Percentiles rank a stretch among this genome's conserved stretches.
Evolutionary conservation across 2,113 vertebrate species (phyloP).

Genomic region (Hydropotes inermis): DNA sequence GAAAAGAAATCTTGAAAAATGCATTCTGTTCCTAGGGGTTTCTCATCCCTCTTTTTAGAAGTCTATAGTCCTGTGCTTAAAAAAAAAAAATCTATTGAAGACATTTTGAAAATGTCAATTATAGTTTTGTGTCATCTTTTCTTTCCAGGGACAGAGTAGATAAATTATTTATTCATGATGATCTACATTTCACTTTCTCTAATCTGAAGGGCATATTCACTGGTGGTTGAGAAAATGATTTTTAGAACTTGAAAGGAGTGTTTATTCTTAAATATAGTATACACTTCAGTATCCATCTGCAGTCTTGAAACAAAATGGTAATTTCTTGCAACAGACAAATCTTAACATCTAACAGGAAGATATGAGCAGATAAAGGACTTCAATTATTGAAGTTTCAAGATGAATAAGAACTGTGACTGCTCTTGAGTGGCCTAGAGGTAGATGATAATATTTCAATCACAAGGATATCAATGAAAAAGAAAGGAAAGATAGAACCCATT

Average conservation of each 20-base stretch:
- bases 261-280: background rate
- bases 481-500: background rate
- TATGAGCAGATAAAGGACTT: constrained; percentile 24
- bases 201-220: background rate
- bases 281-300: background rate
- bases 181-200: background rate
- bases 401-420: constrained; percentile 45
- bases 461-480: constrained; percentile 45
- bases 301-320: constrained; percentile 52
- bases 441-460: constrained; percentile 66
- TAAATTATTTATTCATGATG: background rate
- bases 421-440: constrained; percentile 56
- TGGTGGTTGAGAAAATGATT: background rate
- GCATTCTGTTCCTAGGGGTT: background rate
- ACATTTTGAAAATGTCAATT: background rate
- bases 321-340: constrained; percentile 50
- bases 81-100: background rate
- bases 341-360: background rate
- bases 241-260: constrained; percentile 1
- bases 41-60: background rate
- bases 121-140: background rate
- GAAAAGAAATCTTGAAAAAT: background rate
- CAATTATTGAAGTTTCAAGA: constrained; percentile 54
- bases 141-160: background rate
- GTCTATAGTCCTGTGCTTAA: background rate